Base-by-base conservation (phyloP, 2,797 vertebrate species). In the Carduelis carduelis region DNA sequence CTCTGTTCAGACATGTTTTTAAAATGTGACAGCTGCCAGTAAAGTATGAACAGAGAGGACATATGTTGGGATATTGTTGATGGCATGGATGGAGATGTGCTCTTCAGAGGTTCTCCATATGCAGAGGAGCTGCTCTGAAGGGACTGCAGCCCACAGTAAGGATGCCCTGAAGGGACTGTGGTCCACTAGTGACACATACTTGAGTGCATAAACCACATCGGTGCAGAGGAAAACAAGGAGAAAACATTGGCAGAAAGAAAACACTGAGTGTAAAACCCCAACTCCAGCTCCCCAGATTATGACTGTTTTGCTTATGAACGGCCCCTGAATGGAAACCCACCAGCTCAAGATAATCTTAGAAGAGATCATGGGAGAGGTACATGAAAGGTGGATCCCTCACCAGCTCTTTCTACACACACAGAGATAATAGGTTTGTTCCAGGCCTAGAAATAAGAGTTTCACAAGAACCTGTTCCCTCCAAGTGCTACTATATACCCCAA, bases 1-100 rank as follows among this genome's bases (percentile, higher is more conserved):
- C 35, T 64, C 26, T 19, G 6, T 46, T 72, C 26, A 91, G 43
- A 65, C 4, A 1, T 6, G 12, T 57, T 69, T 46, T 34, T 43
- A 59, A 75, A 49, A 34, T 41, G 28, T 18, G 19, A 23, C n/a
- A 39, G 14, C n/a, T 34, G 8, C 30, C 55, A 57, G 21, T 13
- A 49, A 53, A 60, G 8, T 3, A 78, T 34, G 24, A 74, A 59
- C 11, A n/a, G 34, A 37, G 32, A 14, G 52, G 28, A 53, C 19
- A 21, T 9, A 9, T 8, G 3, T 49, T 3, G 1, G 23, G 14
- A 47, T 23, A 26, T 9, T 0, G 0, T 4, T 55, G 59, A 50
- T 26, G 21, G 32, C 17, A 28, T 9, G 50, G 9, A 26, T 8
- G 27, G 50, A 89, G 16, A 35, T 22, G 17, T 12, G 20, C 15